These are phyloP conservation scores for Mobula hypostoma DNA, from an alignment of 2,113 vertebrate species.

Conservation along the genomic window DNA sequence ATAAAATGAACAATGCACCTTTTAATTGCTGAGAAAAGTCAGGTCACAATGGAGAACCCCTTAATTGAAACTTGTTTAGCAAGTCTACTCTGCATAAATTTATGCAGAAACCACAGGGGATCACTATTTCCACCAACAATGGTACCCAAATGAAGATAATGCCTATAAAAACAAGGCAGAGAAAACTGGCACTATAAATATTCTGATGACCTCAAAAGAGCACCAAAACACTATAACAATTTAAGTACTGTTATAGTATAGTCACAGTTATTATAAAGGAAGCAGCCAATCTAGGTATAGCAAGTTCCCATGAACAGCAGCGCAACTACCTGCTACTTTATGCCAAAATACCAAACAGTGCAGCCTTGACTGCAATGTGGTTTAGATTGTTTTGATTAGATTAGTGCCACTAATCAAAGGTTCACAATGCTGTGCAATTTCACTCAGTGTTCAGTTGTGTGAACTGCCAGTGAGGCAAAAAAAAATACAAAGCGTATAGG, in stretches of 20 bases:
- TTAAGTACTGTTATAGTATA: neutral
- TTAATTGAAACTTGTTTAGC: neutral
- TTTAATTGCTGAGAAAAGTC: neutral
- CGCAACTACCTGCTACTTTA: neutral
- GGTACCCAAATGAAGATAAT: neutral
- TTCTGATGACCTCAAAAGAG: neutral
- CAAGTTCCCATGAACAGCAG: neutral
- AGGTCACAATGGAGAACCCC: neutral
- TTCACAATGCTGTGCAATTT: neutral
- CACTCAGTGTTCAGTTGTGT: neutral
- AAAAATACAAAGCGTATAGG: too few relatives aligned
- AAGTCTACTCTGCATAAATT: neutral
- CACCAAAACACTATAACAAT: neutral
- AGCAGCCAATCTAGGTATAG: neutral
- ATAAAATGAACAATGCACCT: neutral
- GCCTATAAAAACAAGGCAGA: neutral
- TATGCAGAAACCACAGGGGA: neutral
- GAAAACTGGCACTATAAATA: neutral
- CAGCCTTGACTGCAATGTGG: neutral
- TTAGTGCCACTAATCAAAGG: neutral
- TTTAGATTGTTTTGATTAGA: neutral
- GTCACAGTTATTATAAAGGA: neutral
- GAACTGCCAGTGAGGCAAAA: slow-evolving; percentile 3
- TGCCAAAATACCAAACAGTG: neutral
- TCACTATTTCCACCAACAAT: neutral